Conservation (phyloP, 2,113 vertebrate genomes). For the Pithys albifrons region DNA sequence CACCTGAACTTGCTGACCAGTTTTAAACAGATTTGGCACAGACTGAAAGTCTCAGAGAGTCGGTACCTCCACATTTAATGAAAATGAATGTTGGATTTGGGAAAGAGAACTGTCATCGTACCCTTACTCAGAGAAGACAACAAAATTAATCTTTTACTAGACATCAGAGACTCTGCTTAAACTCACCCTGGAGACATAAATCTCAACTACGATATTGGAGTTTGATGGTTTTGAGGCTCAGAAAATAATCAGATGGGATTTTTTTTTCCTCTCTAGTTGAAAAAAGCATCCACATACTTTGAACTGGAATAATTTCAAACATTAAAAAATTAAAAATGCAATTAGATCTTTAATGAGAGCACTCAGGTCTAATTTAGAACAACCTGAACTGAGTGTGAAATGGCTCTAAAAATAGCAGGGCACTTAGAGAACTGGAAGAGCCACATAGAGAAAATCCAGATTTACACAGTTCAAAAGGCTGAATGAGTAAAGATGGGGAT, state of each 20-base stretch:
- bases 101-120: neutral
- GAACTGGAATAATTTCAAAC: neutral
- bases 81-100: neutral
- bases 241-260: neutral
- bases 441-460: neutral
- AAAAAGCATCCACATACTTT: neutral
- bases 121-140: neutral
- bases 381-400: neutral
- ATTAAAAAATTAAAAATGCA: neutral
- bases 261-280: fast-evolving
- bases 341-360: neutral
- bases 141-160: neutral
- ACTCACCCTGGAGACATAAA: neutral
- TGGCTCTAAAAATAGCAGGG: neutral
- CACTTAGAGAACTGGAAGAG: neutral
- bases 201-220: neutral
- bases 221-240: neutral
- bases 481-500: neutral
- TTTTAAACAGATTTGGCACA: neutral
- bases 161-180: neutral
- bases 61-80: neutral
- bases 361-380: neutral
- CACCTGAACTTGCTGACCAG: neutral
- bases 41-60: neutral
- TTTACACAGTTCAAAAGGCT: neutral